Percentiles rank a stretch among this genome's conserved stretches.
phyloP scores from a whole-genome alignment of 2,113 vertebrate genomes.

The Elephas maximus region DNA sequence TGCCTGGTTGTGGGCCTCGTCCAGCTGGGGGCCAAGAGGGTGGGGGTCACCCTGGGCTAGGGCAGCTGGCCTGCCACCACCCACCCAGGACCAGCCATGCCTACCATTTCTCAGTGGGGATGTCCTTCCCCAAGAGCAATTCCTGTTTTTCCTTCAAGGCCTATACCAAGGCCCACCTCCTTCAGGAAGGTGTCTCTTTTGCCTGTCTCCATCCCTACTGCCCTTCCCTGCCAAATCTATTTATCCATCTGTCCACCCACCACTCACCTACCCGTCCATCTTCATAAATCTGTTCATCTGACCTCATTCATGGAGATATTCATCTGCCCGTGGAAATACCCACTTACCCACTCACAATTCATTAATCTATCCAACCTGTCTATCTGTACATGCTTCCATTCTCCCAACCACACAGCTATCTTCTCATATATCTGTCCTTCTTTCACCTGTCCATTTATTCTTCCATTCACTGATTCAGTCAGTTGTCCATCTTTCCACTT shows the following conservation, averaged over 20 bases:
- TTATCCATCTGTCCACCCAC: not conserved
- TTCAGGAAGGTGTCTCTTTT: not conserved
- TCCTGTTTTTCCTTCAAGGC: not conserved
- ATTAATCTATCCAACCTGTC: not conserved
- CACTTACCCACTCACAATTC: too few species aligned
- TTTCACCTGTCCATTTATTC: accelerated
- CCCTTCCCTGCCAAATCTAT: not conserved
- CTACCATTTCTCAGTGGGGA: not conserved
- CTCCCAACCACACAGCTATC: not conserved
- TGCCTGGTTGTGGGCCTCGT: slow-evolving; percentile 94
- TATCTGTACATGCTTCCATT: not conserved
- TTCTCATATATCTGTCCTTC: not conserved
- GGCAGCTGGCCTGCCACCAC: not conserved
- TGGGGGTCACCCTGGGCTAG: not conserved
- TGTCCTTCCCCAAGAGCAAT: not conserved
- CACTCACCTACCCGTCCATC: not conserved
- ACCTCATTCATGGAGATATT: not conserved
- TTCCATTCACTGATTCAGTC: not conserved
- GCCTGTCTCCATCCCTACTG: not conserved
- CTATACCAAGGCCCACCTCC: not conserved
- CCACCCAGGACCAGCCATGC: not conserved
- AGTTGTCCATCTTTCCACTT: not conserved
- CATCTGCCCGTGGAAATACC: not conserved
- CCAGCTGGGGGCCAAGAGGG: slow-evolving; percentile 84
- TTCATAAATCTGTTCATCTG: not conserved